Base-by-base conservation (phyloP, 1,140 invertebrate genomes). In the Brachionus sp. region DNA sequence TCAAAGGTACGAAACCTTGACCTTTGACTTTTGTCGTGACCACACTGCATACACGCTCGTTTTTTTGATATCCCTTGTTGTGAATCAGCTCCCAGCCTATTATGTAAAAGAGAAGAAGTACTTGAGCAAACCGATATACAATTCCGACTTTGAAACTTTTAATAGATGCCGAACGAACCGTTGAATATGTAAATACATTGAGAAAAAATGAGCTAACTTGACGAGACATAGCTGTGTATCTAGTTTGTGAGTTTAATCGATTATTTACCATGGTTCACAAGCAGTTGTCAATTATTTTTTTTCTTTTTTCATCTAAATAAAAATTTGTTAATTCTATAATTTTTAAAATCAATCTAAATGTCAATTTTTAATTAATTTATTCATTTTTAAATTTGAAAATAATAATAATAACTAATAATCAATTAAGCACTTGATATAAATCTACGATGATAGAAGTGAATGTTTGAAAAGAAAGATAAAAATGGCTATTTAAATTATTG, bases 11-110 rank as follows among this genome's bases (percentile, higher is more conserved):
- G 33, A 80, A 80, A 1, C 77, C 77, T 29, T 80, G 77, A 16
- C 91, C 91, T 85, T 91, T 91, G 1, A 91, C 85, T 86, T 91
- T 91, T 1, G 90, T 90, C 6, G 90, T 90, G 1, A 90, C 88
- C n/a, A 88, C 88, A 85, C 88, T 89, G 57, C 89, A 86, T 9
- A 90, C 87, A 82, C 84, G 84, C 68, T 89, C 88, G 85, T 88
- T 88, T 10, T 90, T 88, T 85, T 91, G 91, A 85, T 91, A 91
- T 25, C 91, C 91, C 85, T 90, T 90, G 64, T 90, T 89, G 78
- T 86, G 90, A 35, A 91, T 86, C 70, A 91, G 87, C 7, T 88
- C 90, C 86, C 85, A 91, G 25, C 90, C 90, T 62, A 91, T 87
- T 35, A 91, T 87, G 84, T 91, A 91, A 13, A 84, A 86, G 35